Evolutionary conservation across 2,113 vertebrate genomes (phyloP).

Genomic region (Nibea coibor): DNA sequence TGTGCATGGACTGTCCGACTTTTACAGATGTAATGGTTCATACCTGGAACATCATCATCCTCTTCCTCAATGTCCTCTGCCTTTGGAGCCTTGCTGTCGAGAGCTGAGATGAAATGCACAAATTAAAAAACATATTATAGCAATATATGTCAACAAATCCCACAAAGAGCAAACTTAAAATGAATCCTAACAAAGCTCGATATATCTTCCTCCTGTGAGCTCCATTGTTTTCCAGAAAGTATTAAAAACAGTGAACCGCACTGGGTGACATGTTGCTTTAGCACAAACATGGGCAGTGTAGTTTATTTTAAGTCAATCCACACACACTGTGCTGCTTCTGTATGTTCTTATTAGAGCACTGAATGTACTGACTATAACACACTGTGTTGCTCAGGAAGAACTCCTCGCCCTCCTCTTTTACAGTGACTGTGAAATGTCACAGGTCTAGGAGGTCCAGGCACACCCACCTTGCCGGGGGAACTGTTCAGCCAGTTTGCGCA

Average conservation of each 20-base stretch:
- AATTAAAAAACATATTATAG: neutral
- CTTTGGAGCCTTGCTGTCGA: conserved; percentile 96
- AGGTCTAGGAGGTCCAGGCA: neutral
- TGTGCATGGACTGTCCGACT: neutral
- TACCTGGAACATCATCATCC: conserved; percentile 98
- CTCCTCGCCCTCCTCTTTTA: neutral
- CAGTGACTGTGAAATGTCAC: neutral
- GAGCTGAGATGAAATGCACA: conserved; percentile 64
- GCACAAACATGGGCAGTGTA: neutral
- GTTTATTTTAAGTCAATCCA: neutral
- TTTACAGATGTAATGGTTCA: neutral
- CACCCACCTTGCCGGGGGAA: conserved; percentile 95
- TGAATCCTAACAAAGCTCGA: neutral
- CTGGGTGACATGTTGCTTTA: neutral
- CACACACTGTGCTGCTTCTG: neutral
- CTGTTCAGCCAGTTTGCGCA: conserved; percentile 97
- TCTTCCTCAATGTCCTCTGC: conserved; percentile 98
- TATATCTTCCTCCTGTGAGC: neutral
- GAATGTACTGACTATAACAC: neutral
- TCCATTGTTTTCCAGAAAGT: neutral
- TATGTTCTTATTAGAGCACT: neutral
- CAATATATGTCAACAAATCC: neutral
- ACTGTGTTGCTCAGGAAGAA: neutral
- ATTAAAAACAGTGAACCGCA: neutral
- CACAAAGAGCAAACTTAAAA: neutral